These are phyloP conservation scores for Aphelenchoides avenae DNA, from an alignment of 1,140 invertebrate genomes.

Conservation along the genomic window DNA sequence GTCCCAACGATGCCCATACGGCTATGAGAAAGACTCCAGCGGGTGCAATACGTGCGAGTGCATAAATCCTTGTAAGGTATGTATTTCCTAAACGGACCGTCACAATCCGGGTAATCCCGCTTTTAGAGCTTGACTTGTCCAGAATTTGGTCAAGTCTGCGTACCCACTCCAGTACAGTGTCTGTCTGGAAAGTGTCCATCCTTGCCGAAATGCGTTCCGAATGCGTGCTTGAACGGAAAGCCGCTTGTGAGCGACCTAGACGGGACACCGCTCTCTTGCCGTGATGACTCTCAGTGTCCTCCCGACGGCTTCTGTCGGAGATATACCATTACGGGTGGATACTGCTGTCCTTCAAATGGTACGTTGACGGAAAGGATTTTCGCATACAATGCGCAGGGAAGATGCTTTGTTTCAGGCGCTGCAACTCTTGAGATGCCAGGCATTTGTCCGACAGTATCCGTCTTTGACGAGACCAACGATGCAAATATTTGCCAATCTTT, in stretches of 20 bases:
- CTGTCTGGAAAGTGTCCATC: conserved; percentile 29
- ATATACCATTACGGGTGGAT: too few species aligned
- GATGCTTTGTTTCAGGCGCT: conserved; percentile 21
- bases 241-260: too few species aligned
- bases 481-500: conserved; percentile 19
- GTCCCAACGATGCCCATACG: conserved; percentile 30
- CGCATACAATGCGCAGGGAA: not conserved
- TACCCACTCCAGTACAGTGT: not conserved
- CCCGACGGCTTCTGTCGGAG: too few species aligned
- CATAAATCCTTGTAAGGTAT: conserved; percentile 43
- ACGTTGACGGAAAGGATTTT: not conserved
- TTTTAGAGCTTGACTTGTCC: not conserved
- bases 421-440: conserved; percentile 25
- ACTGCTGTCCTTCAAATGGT: not conserved
- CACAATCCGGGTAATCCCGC: conserved; percentile 1
- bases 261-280: too few species aligned
- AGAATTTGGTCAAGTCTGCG: not conserved
- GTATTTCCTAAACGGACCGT: not conserved
- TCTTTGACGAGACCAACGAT: conserved; percentile 7
- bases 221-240: conserved; percentile 40
- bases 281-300: too few species aligned
- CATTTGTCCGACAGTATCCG: conserved; percentile 29
- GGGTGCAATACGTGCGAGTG: conserved; percentile 51
- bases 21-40: conserved; percentile 41
- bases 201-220: conserved; percentile 19